phyloP scores from a whole-genome alignment of 1,140 invertebrate genomes.

The Phthorimaea operculella region DNA sequence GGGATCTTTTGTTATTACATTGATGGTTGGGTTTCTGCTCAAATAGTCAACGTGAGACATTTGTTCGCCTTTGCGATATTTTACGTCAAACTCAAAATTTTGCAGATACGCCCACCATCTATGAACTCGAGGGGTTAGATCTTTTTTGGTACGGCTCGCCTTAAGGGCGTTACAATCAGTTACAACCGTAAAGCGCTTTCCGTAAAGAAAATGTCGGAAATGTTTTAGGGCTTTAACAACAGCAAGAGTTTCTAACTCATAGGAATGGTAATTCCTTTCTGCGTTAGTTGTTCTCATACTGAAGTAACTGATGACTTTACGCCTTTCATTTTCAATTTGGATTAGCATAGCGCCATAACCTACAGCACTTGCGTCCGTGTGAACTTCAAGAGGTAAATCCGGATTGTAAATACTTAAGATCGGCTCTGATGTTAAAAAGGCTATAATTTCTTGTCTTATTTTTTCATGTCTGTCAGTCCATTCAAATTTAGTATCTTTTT shows the following conservation, averaged over 20 bases:
- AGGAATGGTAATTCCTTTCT: constrained; percentile 33
- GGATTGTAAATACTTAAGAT: constrained; percentile 26
- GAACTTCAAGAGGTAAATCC: constrained; percentile 11
- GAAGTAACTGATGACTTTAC: constrained; percentile 7
- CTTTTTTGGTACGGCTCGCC: constrained; percentile 14
- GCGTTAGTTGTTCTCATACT: constrained; percentile 1
- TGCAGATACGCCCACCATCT: constrained; percentile 14
- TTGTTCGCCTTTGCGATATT: constrained; percentile 15
- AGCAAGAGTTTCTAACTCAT: constrained; percentile 39
- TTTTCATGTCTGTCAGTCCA: constrained; percentile 5
- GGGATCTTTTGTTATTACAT: constrained; percentile 32
- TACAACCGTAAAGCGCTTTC: constrained; percentile 30
- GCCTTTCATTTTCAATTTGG: constrained; percentile 19
- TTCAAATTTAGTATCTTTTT: constrained; percentile 10
- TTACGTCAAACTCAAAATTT: constrained; percentile 15
- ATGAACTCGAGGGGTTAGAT: constrained; percentile 13
- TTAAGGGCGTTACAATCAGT: constrained; percentile 23
- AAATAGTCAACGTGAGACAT: constrained; percentile 19
- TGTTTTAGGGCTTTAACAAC: constrained; percentile 26
- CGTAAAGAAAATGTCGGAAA: constrained; percentile 34
- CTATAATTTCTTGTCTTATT: neutral
- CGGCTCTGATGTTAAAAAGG: constrained; percentile 12
- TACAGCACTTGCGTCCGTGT: constrained; percentile 18
- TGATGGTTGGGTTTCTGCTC: constrained; percentile 29
- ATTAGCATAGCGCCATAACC: constrained; percentile 18